A percentile compares a stretch with the other conserved stretches of the same genome.
phyloP scores from a whole-genome alignment of 2,888 invertebrate genomes.

The Melieria picta region DNA sequence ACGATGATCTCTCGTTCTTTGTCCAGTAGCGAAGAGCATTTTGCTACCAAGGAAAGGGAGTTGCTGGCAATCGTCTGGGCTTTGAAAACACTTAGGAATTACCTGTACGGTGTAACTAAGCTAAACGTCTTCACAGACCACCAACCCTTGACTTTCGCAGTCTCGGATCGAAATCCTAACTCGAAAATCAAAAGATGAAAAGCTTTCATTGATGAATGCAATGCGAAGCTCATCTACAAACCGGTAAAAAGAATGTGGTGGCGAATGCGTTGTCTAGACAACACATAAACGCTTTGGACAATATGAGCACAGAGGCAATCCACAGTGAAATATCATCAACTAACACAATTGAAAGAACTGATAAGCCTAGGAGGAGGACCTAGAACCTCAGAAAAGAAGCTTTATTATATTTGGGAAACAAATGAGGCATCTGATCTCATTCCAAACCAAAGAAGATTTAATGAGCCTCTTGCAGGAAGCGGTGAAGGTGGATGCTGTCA shows the following conservation, averaged over 20 bases:
- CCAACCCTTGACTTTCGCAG: no score
- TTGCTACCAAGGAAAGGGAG: conserved; percentile 11
- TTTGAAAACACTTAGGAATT: conserved; percentile 8
- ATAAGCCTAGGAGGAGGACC: background rate
- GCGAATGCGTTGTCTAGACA: no score
- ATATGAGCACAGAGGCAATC: no score
- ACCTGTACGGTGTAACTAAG: background rate
- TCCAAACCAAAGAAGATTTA: background rate
- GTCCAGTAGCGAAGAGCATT: conserved; percentile 1
- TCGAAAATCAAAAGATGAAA: no score
- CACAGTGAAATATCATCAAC: background rate
- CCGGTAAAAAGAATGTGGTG: no score
- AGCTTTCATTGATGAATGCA: no score
- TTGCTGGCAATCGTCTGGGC: conserved; percentile 3
- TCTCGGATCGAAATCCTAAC: no score
- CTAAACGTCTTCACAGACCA: background rate
- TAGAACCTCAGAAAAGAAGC: no score
- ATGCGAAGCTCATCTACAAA: no score
- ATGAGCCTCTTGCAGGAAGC: conserved; percentile 2
- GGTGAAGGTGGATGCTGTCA: background rate
- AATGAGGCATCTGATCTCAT: no score
- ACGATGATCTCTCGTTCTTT: conserved; percentile 8
- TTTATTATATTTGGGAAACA: no score
- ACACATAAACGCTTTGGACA: no score
- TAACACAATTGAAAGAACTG: background rate